Conservation (phyloP, 2,888 invertebrate genomes). For the Beris morrisii region DNA sequence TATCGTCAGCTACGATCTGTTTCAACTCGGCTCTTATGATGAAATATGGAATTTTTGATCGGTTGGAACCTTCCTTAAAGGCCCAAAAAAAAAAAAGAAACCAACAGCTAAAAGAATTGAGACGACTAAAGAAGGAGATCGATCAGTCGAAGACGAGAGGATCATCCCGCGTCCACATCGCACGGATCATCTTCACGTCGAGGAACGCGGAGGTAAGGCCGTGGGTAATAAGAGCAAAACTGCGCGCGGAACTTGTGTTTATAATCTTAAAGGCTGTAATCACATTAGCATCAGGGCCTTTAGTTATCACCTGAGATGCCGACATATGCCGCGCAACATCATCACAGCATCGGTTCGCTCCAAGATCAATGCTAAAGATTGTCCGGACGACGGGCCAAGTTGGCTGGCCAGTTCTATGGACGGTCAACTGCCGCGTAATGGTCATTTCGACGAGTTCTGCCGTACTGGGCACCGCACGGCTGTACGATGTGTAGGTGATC, state of each 20-base stretch:
- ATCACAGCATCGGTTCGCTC: background rate
- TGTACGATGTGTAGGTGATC: constrained; percentile 42
- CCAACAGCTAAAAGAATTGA: background rate
- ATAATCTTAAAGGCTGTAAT: constrained; percentile 58
- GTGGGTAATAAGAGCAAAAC: constrained; percentile 35
- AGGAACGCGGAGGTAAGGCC: no score
- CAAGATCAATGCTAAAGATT: constrained; percentile 33
- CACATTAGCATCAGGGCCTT: constrained; percentile 56
- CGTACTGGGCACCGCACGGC: constrained; percentile 41
- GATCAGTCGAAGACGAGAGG: no score
- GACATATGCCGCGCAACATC: constrained; percentile 39
- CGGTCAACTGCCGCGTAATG: constrained; percentile 1
- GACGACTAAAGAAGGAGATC: background rate
- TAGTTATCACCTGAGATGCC: constrained; percentile 52
- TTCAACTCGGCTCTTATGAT: no score
- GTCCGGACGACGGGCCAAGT: constrained; percentile 2
- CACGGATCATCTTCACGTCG: no score
- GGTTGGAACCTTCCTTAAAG: background rate
- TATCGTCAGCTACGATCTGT: background rate
- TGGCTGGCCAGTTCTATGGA: background rate
- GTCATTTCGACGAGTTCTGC: constrained; percentile 9
- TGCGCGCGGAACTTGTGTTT: constrained; percentile 47
- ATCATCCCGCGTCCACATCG: no score
- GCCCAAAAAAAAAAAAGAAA: background rate
- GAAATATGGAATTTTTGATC: no score